Percentiles rank a stretch among this genome's conserved stretches.
phyloP scores from a whole-genome alignment of 2,888 invertebrate species.

The Patella ulyssiponensis region DNA sequence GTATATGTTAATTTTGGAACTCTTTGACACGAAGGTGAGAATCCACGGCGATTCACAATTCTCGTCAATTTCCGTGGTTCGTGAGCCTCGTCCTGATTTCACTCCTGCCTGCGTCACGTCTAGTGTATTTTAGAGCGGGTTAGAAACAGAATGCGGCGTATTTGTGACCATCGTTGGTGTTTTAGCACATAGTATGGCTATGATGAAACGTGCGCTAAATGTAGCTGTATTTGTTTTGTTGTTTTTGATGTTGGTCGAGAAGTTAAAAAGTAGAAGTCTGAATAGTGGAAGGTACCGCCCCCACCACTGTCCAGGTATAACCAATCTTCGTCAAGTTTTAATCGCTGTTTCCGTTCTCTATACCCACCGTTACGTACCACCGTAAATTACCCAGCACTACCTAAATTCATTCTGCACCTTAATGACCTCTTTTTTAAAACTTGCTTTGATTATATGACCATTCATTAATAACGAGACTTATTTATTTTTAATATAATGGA shows the following conservation, averaged over 20 bases:
- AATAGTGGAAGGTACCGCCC: not conserved
- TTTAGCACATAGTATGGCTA: slow-evolving; percentile 2
- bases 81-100: not conserved
- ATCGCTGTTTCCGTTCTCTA: slow-evolving; percentile 1
- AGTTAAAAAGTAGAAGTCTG: slow-evolving; percentile 6
- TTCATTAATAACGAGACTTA: no score
- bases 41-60: not conserved
- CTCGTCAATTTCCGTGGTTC: slow-evolving; percentile 5
- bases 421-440: no score
- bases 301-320: not conserved
- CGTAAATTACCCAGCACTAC: no score
- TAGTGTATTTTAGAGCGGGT: not conserved
- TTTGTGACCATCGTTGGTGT: not conserved
- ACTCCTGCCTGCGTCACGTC: not conserved
- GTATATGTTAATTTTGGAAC: slow-evolving; percentile 6
- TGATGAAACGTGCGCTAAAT: slow-evolving; percentile 3
- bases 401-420: no score
- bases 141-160: not conserved
- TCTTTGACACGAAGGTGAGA: slow-evolving; percentile 4
- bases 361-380: not conserved
- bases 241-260: not conserved
- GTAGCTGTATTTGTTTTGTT: slow-evolving; percentile 5
- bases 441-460: no score
- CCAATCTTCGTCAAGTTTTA: not conserved
- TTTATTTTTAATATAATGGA: no score